Conservation (phyloP, 2,113 vertebrate genomes). For the Lycocorax pyrrhopterus region DNA sequence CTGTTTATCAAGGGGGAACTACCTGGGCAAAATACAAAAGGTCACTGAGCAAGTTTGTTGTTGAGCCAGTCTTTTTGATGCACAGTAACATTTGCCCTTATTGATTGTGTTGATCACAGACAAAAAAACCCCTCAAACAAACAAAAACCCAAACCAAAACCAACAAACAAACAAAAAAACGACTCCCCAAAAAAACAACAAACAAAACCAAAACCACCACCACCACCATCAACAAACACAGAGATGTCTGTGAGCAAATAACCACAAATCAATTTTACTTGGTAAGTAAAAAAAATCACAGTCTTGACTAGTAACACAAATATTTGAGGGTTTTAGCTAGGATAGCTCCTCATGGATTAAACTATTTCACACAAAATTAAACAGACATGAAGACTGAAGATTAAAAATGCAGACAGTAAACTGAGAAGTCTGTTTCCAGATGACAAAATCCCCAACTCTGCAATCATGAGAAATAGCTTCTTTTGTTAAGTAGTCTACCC, state of each 20-base stretch:
- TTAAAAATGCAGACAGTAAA: neutral
- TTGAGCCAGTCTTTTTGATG: neutral
- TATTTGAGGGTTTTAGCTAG: neutral
- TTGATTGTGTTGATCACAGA: neutral
- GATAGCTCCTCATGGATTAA: neutral
- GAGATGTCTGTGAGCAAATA: neutral
- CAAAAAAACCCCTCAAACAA: rapidly evolving
- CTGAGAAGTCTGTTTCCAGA: neutral
- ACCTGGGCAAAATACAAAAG: neutral
- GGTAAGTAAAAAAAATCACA: neutral
- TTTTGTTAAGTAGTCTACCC: neutral
- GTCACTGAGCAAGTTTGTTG: neutral
- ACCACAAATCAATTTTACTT: neutral
- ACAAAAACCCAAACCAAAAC: neutral
- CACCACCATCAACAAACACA: neutral
- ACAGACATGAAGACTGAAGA: neutral
- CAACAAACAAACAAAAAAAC: neutral
- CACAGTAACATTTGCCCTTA: neutral
- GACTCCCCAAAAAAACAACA: neutral
- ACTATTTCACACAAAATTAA: neutral
- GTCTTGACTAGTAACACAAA: neutral
- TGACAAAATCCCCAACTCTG: neutral
- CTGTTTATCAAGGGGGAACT: neutral
- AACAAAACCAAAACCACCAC: neutral
- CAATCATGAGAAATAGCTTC: neutral